Base-by-base conservation (phyloP, 1,140 invertebrate species). In the Panonychus citri region DNA sequence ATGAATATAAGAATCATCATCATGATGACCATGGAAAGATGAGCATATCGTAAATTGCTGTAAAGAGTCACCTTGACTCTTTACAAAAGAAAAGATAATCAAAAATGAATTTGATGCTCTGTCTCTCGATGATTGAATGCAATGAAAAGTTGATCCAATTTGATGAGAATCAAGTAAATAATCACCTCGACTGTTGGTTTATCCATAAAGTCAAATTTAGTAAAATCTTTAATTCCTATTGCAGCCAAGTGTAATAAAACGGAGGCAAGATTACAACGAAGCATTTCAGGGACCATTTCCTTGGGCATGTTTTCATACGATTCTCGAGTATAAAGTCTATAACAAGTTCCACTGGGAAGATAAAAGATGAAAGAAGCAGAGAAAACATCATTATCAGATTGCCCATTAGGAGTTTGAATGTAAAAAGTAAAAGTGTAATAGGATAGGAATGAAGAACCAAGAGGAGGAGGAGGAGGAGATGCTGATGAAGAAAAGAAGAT, bases 121-220 rank as follows among this genome's bases (percentile, higher is more conserved):
- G n/a, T n/a, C n/a, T n/a, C n/a, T n/a, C n/a, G n/a, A n/a, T n/a
- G n/a, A n/a, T n/a, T n/a, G n/a, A n/a, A n/a, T n/a, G n/a, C n/a
- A n/a, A n/a, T n/a, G n/a, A n/a, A n/a, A n/a, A n/a, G n/a, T n/a
- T n/a, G n/a, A n/a, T n/a, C n/a, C n/a, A n/a, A n/a, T n/a, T n/a
- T n/a, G n/a, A n/a, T n/a, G n/a, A n/a, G n/a, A n/a, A 12, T 43
- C 17, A 64, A 8, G 5, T 52, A n/a, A 26, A 10, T 10, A 52
- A 27, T 52, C 17, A 46, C 42, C 55, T 85, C 80, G 21, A 72
- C 72, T 0, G 81, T 75, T 1, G 90, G 89, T 66, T 80, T 78
- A 66, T 94, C 86, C 65, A 95, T 81, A 63, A 94, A 89, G 67
- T 94, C 85, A 72, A 95, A 96, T 27, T 76, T 79, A 5, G 75